Conservation (phyloP, 2,113 vertebrate species). For the Hydrolagus affinis region DNA sequence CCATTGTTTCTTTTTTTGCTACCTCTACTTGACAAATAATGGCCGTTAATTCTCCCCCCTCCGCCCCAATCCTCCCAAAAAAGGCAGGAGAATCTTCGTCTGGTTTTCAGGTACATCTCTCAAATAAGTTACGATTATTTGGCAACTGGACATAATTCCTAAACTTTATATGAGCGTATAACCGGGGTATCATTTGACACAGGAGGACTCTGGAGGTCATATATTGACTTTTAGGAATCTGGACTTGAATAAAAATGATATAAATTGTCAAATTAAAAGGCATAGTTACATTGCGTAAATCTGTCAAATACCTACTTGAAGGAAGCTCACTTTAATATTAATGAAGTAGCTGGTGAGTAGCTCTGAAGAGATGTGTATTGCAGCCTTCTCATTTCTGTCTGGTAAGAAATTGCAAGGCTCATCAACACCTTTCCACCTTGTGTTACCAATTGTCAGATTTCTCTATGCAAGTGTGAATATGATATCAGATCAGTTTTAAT, state of each 20-base stretch:
- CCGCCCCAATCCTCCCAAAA: too few relatives aligned
- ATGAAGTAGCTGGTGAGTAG: slow-evolving; percentile 7
- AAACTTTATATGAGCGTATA: too few relatives aligned
- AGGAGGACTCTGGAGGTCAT: too few relatives aligned
- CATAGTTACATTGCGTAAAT: not conserved
- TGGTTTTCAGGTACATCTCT: too few relatives aligned
- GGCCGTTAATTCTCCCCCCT: too few relatives aligned
- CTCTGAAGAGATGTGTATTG: not conserved
- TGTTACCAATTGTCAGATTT: slow-evolving; percentile 32
- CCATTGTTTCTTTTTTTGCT: too few relatives aligned
- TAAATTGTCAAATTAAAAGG: slow-evolving; percentile 28
- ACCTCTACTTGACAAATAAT: too few relatives aligned
- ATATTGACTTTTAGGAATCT: too few relatives aligned
- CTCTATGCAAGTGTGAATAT: slow-evolving; percentile 22
- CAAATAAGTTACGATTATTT: too few relatives aligned
- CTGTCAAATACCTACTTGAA: not conserved
- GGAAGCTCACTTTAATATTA: not conserved
- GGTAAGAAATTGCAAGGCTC: not conserved
- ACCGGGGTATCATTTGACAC: too few relatives aligned
- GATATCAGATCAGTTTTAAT: slow-evolving; percentile 17
- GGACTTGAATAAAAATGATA: slow-evolving; percentile 1
- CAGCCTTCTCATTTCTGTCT: slow-evolving; percentile 32
- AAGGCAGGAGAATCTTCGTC: too few relatives aligned
- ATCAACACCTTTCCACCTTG: slow-evolving; percentile 34
- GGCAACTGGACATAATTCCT: too few relatives aligned